Evolutionary conservation across 2,797 vertebrate species (phyloP).

Genomic region (Pantherophis alleghaniensis): DNA sequence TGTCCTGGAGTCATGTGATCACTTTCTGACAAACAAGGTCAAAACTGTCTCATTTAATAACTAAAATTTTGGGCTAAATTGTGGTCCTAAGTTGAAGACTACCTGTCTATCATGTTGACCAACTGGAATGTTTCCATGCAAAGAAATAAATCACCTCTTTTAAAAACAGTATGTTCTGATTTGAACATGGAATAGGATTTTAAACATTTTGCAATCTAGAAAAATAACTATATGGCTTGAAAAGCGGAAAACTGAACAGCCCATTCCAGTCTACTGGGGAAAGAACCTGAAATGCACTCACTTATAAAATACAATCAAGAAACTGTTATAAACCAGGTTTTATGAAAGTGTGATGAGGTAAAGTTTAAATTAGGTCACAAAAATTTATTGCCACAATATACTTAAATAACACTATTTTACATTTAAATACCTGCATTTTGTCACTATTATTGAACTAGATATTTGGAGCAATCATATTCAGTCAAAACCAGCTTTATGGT

Average conservation of each 20-base stretch:
- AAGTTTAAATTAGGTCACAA: not conserved
- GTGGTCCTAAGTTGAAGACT: not conserved
- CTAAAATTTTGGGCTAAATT: not conserved
- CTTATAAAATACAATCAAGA: not conserved
- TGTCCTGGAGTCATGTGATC: not conserved
- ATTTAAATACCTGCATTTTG: not conserved
- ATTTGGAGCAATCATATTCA: not conserved
- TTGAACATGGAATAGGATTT: not conserved
- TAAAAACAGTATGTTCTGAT: not conserved
- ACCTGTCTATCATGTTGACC: not conserved
- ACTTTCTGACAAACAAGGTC: not conserved
- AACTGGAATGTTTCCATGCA: not conserved
- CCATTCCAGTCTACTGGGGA: not conserved
- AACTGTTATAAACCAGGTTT: not conserved
- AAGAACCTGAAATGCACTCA: not conserved
- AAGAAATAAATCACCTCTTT: not conserved
- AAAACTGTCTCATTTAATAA: not conserved
- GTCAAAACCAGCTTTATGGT: accelerated
- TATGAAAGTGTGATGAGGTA: not conserved
- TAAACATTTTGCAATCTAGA: not conserved
- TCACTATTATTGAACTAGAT: not conserved
- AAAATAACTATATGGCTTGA: not conserved
- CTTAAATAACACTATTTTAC: not conserved
- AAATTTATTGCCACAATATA: not conserved
- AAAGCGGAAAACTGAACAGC: not conserved